Conservation (phyloP, 2,888 invertebrate species). For the Rhagophthalmus giganteus region DNA sequence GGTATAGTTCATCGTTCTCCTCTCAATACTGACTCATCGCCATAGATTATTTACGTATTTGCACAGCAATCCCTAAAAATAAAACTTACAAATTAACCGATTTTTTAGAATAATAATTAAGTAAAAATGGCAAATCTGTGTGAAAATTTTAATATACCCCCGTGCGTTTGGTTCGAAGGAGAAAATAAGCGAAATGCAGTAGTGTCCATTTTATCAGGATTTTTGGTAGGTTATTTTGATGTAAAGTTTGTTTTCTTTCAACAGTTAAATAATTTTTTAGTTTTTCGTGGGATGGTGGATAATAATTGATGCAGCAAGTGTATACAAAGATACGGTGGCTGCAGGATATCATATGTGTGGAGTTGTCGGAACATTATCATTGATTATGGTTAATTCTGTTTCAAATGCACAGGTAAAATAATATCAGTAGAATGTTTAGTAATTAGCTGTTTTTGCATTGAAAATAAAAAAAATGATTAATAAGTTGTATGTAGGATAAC, state of each 20-base stretch:
- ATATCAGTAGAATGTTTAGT: not conserved
- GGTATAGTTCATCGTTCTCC: no score
- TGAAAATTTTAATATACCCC: slow-evolving; percentile 74
- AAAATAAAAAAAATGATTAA: no score
- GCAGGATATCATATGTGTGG: slow-evolving; percentile 89
- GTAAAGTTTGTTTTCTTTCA: slow-evolving; percentile 13
- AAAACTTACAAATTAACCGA: no score
- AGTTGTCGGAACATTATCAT: slow-evolving; percentile 88
- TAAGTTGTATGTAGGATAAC: no score
- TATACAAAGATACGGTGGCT: slow-evolving; percentile 74
- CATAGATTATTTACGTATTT: no score
- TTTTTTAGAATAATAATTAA: no score
- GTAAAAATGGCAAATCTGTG: slow-evolving; percentile 52
- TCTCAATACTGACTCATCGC: no score
- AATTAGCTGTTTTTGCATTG: no score
- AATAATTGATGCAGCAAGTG: slow-evolving; percentile 90
- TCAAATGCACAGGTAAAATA: slow-evolving; percentile 81
- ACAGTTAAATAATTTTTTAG: slow-evolving; percentile 61
- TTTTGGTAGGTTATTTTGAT: slow-evolving; percentile 67
- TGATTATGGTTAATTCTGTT: slow-evolving; percentile 97
- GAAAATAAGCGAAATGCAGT: slow-evolving; percentile 85
- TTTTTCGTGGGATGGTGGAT: slow-evolving; percentile 99
- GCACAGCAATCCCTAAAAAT: no score
- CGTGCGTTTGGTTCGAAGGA: slow-evolving; percentile 83
- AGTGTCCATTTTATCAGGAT: slow-evolving; percentile 82